These are phyloP conservation scores for Chironomus tepperi DNA, from an alignment of 1,140 invertebrate species.

Conservation along the genomic window DNA sequence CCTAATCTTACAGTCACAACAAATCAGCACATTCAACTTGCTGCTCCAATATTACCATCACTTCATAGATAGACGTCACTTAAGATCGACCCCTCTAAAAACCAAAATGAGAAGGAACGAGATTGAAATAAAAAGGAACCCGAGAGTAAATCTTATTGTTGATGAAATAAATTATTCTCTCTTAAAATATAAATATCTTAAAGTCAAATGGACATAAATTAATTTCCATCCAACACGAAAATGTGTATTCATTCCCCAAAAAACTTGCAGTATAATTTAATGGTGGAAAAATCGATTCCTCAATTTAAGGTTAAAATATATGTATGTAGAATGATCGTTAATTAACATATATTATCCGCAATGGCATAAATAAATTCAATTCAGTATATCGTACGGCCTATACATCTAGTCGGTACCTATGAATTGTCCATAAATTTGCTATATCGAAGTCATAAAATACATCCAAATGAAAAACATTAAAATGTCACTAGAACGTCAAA, in stretches of 20 bases:
- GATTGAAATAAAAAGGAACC: no score
- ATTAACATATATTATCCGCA: slow-evolving; percentile 14
- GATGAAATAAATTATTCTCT: not conserved
- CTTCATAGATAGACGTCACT: no score
- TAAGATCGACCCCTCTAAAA: no score
- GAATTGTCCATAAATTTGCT: not conserved
- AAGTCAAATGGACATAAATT: slow-evolving; percentile 8
- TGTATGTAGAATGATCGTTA: not conserved
- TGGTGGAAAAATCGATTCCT: not conserved
- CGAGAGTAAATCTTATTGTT: no score
- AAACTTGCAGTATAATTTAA: not conserved
- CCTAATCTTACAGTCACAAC: no score
- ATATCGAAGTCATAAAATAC: not conserved
- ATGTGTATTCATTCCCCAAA: not conserved
- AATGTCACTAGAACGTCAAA: not conserved
- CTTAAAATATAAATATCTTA: not conserved
- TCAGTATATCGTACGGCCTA: not conserved
- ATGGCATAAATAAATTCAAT: slow-evolving; percentile 12
- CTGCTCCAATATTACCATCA: no score
- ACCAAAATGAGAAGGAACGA: no score
- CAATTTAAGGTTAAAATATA: slow-evolving; percentile 15
- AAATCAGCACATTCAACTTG: no score
- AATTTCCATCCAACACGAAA: not conserved
- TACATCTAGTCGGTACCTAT: not conserved
- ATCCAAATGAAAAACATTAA: not conserved